These are phyloP conservation scores for Adrianichthys oophorus DNA, from an alignment of 2,797 vertebrate genomes.

Conservation along the genomic window DNA sequence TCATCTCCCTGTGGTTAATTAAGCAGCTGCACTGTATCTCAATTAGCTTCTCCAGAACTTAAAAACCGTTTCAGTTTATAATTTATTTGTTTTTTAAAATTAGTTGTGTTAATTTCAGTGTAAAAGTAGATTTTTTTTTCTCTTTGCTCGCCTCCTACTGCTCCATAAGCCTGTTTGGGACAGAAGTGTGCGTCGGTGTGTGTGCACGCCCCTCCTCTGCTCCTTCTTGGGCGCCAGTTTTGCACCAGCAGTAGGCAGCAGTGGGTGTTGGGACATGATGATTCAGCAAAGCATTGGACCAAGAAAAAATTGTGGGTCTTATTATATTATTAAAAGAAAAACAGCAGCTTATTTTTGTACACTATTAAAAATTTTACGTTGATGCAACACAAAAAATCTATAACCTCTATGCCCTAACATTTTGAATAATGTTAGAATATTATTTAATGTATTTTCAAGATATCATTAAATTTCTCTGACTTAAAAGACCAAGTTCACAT, in stretches of 20 bases:
- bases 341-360: constrained; percentile 81
- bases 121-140: constrained; percentile 24
- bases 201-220: constrained; percentile 27
- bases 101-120: constrained; percentile 46
- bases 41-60: constrained; percentile 4
- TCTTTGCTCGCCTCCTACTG: constrained; percentile 35
- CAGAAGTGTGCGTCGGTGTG: constrained; percentile 45
- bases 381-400: no score
- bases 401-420: no score
- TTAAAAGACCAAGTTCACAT: no score
- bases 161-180: constrained; percentile 36
- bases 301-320: constrained; percentile 44
- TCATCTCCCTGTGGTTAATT: constrained; percentile 6
- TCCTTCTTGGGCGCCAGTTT: constrained; percentile 21
- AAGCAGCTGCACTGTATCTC: constrained; percentile 21
- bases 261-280: constrained; percentile 65
- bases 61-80: no score
- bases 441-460: no score
- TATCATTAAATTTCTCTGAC: no score
- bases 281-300: constrained; percentile 45
- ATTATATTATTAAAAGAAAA: constrained; percentile 83
- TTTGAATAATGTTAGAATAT: no score
- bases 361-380: no score
- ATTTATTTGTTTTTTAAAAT: constrained; percentile 2
- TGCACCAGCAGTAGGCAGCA: constrained; percentile 55